Evolutionary conservation across 1,140 invertebrate species (phyloP).

Genomic region (Teleopsis dalmanni): DNA sequence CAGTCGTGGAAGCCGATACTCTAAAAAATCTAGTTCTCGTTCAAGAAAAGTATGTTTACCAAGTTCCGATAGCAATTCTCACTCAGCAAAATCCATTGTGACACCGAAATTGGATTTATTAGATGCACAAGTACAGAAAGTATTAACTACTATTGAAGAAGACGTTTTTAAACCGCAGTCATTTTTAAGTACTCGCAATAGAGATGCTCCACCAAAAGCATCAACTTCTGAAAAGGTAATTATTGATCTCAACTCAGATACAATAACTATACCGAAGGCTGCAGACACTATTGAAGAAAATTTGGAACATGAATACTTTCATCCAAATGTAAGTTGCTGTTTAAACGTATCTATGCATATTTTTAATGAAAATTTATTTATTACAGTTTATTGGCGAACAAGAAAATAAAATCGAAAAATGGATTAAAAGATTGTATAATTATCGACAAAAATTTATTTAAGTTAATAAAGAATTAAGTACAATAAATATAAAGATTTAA

Average conservation of each 20-base stretch:
- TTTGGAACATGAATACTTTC: constrained; percentile 7
- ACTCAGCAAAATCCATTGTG: constrained; percentile 4
- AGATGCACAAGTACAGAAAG: constrained; percentile 29
- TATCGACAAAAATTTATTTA: constrained; percentile 36
- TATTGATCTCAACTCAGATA: constrained; percentile 35
- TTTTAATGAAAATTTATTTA: not conserved
- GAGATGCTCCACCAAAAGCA: constrained; percentile 16
- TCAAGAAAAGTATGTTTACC: constrained; percentile 18
- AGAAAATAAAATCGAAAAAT: constrained; percentile 33
- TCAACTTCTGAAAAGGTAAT: constrained; percentile 25
- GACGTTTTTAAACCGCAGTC: constrained; percentile 27
- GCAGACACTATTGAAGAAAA: not conserved
- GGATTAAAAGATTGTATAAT: constrained; percentile 36
- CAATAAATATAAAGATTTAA: constrained; percentile 24
- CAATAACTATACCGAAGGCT: constrained; percentile 24
- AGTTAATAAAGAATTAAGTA: constrained; percentile 7
- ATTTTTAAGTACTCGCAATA: constrained; percentile 30
- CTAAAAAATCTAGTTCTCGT: constrained; percentile 22
- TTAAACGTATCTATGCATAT: too few relatives aligned
- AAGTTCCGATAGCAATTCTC: constrained; percentile 26
- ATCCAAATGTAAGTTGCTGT: constrained; percentile 26
- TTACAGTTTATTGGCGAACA: constrained; percentile 35
- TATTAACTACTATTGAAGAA: constrained; percentile 34
- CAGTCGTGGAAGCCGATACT: constrained; percentile 26
- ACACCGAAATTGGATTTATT: constrained; percentile 27